Evolutionary conservation across 2,888 invertebrate species (phyloP), one percentile per base, ranked within the genome.

Genomic region (Xiphydria camelus): DNA sequence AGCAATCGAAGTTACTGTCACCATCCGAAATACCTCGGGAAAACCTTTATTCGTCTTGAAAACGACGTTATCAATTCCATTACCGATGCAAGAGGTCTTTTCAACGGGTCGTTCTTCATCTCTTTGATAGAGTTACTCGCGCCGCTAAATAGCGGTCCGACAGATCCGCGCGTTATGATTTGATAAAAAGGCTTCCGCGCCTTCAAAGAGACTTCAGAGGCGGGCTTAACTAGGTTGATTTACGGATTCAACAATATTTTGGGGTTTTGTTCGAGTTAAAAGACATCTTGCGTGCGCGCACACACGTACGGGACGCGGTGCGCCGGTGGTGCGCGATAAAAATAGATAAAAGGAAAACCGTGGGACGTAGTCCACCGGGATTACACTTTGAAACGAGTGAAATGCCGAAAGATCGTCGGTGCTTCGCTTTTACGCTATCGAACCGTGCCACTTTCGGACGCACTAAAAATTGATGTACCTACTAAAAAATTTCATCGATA

Each of bases 281-380:
- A 34, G 19, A 15, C 34, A 14, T 18, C 34, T 34, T 18, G 19
- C 29, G 29, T 12, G 15, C 29, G 29, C 15, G 29, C 29, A 31
- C 32, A 41, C 10, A 20, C 15, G 21, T 14, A 9, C 33, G 12
- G n/a, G 10, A 21, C 12, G 36, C 19, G 14, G 14, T 7, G 40
- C 10, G 19, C 32, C 15, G 31, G 29, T 32, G 20, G 22, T 37
- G 15, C 34, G 23, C 21, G 44, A 14, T 39, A 39, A 44, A 44
- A 44, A 44, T 44, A 44, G 44, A 44, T 39, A 39, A 44, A 38
- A 44, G 38, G 44, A 44, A 44, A 42, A 42, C 36, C 20, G 10
- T 12, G n/a, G n/a, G n/a, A n/a, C n/a, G 14, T 25, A 35, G 23
- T 41, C 41, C 35, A 19, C 29, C 21, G 36, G 42, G 42, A 42